Percentiles rank a stretch among this genome's conserved stretches.
Evolutionary conservation across 2,888 invertebrate species (phyloP).

Genomic region (Podabrus alpinus): DNA sequence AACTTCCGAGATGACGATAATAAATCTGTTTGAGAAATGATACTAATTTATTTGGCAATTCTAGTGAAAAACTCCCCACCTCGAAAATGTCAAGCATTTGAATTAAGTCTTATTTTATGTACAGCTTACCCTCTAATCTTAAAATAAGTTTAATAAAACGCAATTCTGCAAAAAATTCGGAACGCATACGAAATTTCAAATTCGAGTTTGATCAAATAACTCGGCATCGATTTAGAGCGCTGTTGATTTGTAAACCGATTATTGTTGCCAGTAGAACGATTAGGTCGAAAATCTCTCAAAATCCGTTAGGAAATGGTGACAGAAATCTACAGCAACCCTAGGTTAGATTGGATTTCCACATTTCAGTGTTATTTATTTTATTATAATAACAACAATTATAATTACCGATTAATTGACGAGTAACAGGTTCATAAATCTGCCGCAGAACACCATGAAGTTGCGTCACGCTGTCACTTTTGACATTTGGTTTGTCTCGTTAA

Average conservation of each 20-base stretch:
- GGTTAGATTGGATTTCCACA: too few relatives aligned
- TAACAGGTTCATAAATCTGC: too few relatives aligned
- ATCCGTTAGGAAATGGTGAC: too few relatives aligned
- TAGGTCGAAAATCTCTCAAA: not conserved
- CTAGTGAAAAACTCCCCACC: conserved; percentile 47
- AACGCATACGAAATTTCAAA: not conserved
- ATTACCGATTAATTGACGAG: too few relatives aligned
- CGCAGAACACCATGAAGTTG: too few relatives aligned
- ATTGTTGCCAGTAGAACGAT: not conserved
- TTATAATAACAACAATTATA: too few relatives aligned
- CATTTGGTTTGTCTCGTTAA: too few relatives aligned
- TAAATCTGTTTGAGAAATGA: conserved; percentile 52
- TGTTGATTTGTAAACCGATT: not conserved
- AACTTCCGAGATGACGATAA: conserved; percentile 48
- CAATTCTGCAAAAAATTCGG: not conserved
- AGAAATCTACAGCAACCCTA: not conserved
- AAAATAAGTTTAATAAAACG: not conserved
- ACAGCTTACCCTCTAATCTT: conserved; percentile 30
- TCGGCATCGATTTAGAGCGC: not conserved
- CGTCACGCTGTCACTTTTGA: too few relatives aligned
- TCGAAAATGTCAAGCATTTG: conserved; percentile 38
- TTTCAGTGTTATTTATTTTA: too few relatives aligned
- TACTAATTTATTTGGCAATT: conserved; percentile 52
- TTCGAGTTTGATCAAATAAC: not conserved
- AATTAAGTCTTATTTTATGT: conserved; percentile 47